Evolutionary conservation across 2,888 invertebrate genomes (phyloP), one percentile per base, ranked within the genome.

Genomic region (Pollenia labialis): DNA sequence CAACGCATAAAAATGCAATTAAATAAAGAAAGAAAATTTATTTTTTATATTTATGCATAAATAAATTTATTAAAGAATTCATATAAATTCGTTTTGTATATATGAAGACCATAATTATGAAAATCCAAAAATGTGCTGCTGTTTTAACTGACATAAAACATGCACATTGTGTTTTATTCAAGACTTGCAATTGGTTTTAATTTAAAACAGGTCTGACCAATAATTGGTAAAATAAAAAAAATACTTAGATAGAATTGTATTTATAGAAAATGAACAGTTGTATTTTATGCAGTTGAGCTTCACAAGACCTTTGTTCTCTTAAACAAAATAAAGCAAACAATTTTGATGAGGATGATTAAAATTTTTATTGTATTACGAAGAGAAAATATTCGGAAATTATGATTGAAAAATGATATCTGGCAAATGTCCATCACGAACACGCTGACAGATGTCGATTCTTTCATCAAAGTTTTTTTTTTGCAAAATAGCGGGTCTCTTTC

Each of bases 1-100:
- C 32, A 72, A 83, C 86, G 81, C 86, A 87, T 81, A 83, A 77
- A 82, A 81, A 81, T 62, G 79, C 81, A 84, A 84, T 87, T 77
- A 87, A 81, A 83, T 58, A 58, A 50, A 32, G 14, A 66, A 75
- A 68, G 68, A 71, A 81, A 71, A 62, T 40, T 16, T 54, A 48
- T 32, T 32, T 23, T 54, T 48, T 14, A 46, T 46, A 69, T 60
- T 58, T 85, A 69, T 84, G 81, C 72, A 87, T 81, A 71, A 71
- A 81, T 84, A 87, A 81, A 81, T 87, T 81, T 81, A 84, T 84
- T 56, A 77, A 77, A 69, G 81, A 84, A 87, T 77, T 83, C 60
- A 76, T 76, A 46, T 52, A 18, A 46, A 76, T 76, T 82, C 62
- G 18, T 56, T 50, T 74, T 81, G 68, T 69, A 44, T 60, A n/a